phyloP scores from a whole-genome alignment of 35 echinoderm and acorn worm genomes.

The Diadema setosum region DNA sequence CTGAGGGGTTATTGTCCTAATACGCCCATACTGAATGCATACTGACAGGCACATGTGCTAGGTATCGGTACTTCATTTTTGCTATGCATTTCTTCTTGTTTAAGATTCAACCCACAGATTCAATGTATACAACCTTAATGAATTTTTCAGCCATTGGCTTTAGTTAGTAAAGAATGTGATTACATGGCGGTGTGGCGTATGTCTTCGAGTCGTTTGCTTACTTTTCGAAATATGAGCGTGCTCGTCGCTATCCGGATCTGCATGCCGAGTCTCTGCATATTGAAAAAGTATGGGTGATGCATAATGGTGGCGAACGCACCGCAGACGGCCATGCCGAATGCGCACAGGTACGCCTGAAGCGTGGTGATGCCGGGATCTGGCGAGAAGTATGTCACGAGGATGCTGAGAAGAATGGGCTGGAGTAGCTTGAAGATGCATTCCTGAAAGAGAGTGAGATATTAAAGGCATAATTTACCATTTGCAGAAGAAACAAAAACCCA shows the following conservation, averaged over 20 bases:
- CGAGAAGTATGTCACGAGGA: slow-evolving; percentile 50
- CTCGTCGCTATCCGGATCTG: slow-evolving; percentile 44
- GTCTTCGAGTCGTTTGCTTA: too few species aligned
- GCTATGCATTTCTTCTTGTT: too few species aligned
- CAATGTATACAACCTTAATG: not conserved
- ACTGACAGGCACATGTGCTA: too few species aligned
- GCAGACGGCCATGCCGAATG: slow-evolving; percentile 26
- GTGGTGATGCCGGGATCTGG: slow-evolving; percentile 11
- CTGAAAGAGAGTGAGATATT: not conserved
- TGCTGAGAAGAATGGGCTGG: slow-evolving; percentile 55
- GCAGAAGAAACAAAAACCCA: not conserved
- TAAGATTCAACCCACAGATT: not conserved
- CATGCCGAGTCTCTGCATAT: slow-evolving; percentile 56
- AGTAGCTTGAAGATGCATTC: slow-evolving; percentile 59
- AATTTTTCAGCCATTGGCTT: too few species aligned
- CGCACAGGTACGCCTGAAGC: slow-evolving; percentile 62
- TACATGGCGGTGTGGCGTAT: too few species aligned
- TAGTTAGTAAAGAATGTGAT: too few species aligned
- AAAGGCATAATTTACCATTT: not conserved
- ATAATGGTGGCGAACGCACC: not conserved
- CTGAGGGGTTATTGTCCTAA: too few species aligned
- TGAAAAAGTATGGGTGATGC: slow-evolving; percentile 67
- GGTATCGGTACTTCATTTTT: too few species aligned
- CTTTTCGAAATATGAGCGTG: slow-evolving; percentile 72
- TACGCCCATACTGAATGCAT: too few species aligned